phyloP scores from a whole-genome alignment of 2,888 invertebrate genomes.

The Bursaphelenchus okinawaensis region DNA sequence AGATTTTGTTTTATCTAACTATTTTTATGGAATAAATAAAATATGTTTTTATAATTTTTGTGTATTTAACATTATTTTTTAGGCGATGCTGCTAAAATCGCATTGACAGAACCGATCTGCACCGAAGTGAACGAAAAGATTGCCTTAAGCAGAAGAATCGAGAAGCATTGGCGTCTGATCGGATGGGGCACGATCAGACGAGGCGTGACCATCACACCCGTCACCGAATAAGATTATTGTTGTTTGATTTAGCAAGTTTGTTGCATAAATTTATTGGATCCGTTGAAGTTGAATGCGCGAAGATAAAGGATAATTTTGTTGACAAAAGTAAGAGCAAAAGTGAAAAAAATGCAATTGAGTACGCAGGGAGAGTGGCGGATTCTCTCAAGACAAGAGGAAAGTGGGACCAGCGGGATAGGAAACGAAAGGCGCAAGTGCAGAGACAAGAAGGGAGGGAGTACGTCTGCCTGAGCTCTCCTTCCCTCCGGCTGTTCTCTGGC shows the following conservation, averaged over 20 bases:
- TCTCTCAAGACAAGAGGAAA: neutral
- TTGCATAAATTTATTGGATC: constrained; percentile 2
- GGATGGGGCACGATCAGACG: constrained; percentile 69
- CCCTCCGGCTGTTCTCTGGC: neutral
- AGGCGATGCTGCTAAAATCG: constrained; percentile 71
- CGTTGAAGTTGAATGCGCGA: neutral
- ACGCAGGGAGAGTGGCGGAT: constrained; percentile 5
- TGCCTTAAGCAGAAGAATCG: constrained; percentile 94
- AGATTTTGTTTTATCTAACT: constrained; percentile 29
- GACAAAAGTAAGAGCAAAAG: neutral
- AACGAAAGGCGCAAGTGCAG: neutral
- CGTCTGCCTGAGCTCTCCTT: neutral
- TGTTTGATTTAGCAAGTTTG: neutral
- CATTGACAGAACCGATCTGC: constrained; percentile 88
- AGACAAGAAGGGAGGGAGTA: neutral
- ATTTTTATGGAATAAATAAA: neutral
- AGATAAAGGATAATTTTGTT: neutral
- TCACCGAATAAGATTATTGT: constrained; percentile 1
- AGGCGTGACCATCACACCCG: constrained; percentile 5
- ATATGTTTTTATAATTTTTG: neutral
- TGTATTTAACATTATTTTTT: constrained; percentile 11
- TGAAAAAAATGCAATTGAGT: neutral
- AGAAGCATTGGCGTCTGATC: constrained; percentile 99
- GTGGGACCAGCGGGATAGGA: constrained; percentile 1
- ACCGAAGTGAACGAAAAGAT: constrained; percentile 96